phyloP scores from a whole-genome alignment of 2,113 vertebrate genomes.

The Sakesphorus luctuosus region DNA sequence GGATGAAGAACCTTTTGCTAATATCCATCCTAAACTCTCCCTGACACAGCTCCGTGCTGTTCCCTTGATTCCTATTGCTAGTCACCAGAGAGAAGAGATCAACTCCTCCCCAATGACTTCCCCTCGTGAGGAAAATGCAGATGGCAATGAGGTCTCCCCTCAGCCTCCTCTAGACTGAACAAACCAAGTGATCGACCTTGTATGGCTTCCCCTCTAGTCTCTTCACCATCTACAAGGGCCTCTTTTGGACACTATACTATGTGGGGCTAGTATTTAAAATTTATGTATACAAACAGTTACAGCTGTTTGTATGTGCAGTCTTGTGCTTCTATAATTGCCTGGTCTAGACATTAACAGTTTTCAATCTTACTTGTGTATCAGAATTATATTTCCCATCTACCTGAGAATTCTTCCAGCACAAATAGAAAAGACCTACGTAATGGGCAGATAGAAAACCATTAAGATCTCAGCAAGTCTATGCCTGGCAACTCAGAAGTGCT shows the following conservation, averaged over 20 bases:
- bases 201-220: neutral
- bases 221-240: no score
- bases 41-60: no score
- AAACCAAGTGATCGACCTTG: neutral
- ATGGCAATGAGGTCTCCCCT: neutral
- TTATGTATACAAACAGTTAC: neutral
- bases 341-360: neutral
- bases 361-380: neutral
- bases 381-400: neutral
- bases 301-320: neutral
- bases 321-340: neutral
- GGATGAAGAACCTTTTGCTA: no score
- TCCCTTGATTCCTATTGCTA: neutral
- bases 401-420: neutral
- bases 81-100: neutral
- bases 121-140: fast-evolving
- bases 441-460: neutral
- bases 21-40: no score
- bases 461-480: neutral
- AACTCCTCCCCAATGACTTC: neutral
- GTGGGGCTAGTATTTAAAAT: neutral
- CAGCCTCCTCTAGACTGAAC: neutral
- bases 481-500: neutral
- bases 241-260: neutral
- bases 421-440: neutral